These are phyloP conservation scores for Brachionus koreanus DNA, from an alignment of 1,140 invertebrate genomes.

Conservation along the genomic window DNA sequence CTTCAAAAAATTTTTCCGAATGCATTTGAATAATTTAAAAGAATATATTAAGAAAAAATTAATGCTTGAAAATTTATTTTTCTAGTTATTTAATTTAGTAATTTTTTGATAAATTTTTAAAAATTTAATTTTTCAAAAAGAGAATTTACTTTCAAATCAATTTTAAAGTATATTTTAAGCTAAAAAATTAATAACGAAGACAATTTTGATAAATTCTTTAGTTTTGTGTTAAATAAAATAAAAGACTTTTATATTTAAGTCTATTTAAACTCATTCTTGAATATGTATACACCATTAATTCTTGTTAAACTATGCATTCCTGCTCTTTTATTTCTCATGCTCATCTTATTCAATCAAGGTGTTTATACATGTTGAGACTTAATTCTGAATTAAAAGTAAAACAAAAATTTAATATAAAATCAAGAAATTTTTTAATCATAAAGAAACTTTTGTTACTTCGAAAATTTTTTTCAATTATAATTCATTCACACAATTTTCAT, in stretches of 20 bases:
- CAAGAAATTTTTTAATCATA: constrained; percentile 1
- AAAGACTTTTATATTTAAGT: background rate
- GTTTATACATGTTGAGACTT: background rate
- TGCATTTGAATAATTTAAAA: no score
- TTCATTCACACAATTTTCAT: background rate
- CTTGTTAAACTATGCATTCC: background rate
- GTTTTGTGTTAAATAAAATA: background rate
- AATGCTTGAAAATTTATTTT: no score
- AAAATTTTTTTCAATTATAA: background rate
- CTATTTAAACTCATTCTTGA: background rate
- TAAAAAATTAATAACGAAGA: background rate
- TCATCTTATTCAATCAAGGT: constrained; percentile 3
- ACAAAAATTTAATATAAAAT: constrained; percentile 12
- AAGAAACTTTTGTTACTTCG: background rate
- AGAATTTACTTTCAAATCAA: no score
- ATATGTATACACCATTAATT: background rate
- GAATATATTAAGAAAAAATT: no score
- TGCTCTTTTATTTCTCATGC: constrained; percentile 25
- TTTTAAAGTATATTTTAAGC: background rate
- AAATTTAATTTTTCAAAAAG: no score
- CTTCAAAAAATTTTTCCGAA: no score
- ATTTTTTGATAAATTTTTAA: no score
- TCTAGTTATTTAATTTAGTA: no score
- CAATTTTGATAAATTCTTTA: background rate
- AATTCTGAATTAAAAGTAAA: constrained; percentile 34